These are phyloP conservation scores for Andrena trimmerana DNA, from an alignment of 2,888 invertebrate species.

Conservation along the genomic window DNA sequence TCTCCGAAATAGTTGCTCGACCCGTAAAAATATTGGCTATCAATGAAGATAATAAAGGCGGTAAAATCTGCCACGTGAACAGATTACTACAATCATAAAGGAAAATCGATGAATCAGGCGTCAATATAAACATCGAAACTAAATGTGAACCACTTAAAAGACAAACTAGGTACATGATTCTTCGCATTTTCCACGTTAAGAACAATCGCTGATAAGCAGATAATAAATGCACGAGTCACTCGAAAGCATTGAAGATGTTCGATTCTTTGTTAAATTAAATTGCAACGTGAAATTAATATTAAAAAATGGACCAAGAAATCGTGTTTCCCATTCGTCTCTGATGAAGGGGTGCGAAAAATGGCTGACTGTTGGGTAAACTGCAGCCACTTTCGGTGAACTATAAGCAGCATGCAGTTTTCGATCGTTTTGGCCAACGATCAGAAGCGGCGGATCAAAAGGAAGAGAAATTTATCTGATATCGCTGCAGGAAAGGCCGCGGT, in stretches of 20 bases:
- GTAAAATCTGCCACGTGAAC: neutral
- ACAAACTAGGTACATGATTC: neutral
- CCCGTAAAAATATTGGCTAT: neutral
- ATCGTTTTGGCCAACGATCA: neutral
- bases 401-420: neutral
- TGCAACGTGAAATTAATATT: neutral
- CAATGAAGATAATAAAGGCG: neutral
- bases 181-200: neutral
- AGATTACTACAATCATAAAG: neutral
- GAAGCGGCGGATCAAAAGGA: no score
- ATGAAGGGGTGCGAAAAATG: no score
- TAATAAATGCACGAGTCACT: neutral
- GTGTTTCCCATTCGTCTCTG: no score
- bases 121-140: conserved; percentile 1
- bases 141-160: neutral
- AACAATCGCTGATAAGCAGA: conserved; percentile 3
- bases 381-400: neutral
- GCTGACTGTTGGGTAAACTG: neutral
- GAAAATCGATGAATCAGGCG: neutral
- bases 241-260: conserved; percentile 1
- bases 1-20: no score
- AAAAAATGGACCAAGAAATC: neutral
- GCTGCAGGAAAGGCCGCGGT: conserved; percentile 3
- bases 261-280: neutral
- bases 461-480: neutral